Evolutionary conservation across 2,113 vertebrate species (phyloP), one percentile per base, ranked within the genome.

Genomic region (Notothenia rossii): DNA sequence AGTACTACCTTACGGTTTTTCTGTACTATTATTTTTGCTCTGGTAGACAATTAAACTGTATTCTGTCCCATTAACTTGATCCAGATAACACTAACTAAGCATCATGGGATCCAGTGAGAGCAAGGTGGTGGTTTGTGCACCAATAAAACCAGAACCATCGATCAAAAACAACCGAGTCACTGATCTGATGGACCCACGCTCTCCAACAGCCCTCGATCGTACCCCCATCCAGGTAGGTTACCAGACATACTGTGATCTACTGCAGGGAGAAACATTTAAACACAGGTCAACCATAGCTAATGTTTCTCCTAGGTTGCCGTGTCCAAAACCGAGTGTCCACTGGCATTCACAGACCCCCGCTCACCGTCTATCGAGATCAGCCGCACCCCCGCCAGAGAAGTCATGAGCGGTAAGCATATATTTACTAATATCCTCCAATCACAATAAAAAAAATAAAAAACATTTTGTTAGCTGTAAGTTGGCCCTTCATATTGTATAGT

Each of bases 91-190:
- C 33, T 75, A 11, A 60, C 12, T 8, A 43, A 50, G 15, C 61
- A 49, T 60, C 50, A 99, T 99, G 97, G 98, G 98, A 68, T 92
- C 89, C 77, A 91, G 91, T 2, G 96, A 96, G 60, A 98, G 97
- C 70, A 93, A 94, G 84, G 85, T 92, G 5, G 62, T 79, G 3
- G 93, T 82, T 3, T 92, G 49, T 17, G 86, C 96, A 4, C 84
- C 92, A 0, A 75, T 82, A 8, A 95, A 95, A 45, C 90, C 91
- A 7, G 88, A 94, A 2, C 77, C 85, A 0, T 50, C 63, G 1
- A 12, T 94, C 13, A 93, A 86, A 75, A 94, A 94, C 79, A 88
- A 63, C 3, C 94, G 87, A 22, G 61, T 96, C 36, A 74, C 84
- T 0, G 91, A 92, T 0, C 92, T 97, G 11, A 72, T 87, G 0